phyloP scores from a whole-genome alignment of 2,797 vertebrate species.

The Ctenopoma multispine region DNA sequence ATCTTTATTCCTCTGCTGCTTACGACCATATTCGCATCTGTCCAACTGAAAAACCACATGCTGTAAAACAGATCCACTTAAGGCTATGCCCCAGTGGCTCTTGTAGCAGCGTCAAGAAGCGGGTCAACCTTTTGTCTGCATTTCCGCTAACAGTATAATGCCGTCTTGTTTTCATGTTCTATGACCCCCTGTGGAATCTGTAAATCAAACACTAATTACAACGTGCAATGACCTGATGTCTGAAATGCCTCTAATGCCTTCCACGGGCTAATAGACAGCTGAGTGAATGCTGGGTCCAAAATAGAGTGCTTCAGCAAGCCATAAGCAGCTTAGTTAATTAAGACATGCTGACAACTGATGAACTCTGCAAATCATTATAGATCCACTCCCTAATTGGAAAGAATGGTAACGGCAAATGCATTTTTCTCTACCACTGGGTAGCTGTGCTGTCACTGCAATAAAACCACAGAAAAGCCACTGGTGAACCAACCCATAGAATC shows the following conservation, averaged over 20 bases:
- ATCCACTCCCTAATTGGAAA: constrained; percentile 87
- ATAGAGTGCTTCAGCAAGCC: constrained; percentile 83
- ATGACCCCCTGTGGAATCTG: constrained; percentile 59
- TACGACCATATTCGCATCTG: constrained; percentile 57
- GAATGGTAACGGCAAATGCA: constrained; percentile 65
- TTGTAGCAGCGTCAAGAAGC: constrained; percentile 24
- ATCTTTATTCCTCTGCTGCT: constrained; percentile 63
- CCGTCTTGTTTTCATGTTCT: constrained; percentile 61
- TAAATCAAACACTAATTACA: constrained; percentile 85
- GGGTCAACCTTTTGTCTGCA: constrained; percentile 23
- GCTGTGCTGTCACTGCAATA: constrained; percentile 25
- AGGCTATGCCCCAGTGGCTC: constrained; percentile 58
- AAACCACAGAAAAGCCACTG: constrained; percentile 10
- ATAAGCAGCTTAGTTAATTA: constrained; percentile 88
- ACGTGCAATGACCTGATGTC: constrained; percentile 87
- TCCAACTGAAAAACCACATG: constrained; percentile 69
- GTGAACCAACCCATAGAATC: constrained; percentile 4
- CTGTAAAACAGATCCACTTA: constrained; percentile 71
- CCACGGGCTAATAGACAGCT: constrained; percentile 74
- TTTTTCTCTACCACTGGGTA: constrained; percentile 46
- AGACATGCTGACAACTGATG: constrained; percentile 83
- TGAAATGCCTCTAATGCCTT: constrained; percentile 86
- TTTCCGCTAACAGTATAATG: constrained; percentile 43
- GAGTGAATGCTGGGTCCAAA: constrained; percentile 81
- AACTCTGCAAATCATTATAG: constrained; percentile 83